These are phyloP conservation scores for Thalpophila matura DNA, from an alignment of 2,888 invertebrate species.

Conservation along the genomic window DNA sequence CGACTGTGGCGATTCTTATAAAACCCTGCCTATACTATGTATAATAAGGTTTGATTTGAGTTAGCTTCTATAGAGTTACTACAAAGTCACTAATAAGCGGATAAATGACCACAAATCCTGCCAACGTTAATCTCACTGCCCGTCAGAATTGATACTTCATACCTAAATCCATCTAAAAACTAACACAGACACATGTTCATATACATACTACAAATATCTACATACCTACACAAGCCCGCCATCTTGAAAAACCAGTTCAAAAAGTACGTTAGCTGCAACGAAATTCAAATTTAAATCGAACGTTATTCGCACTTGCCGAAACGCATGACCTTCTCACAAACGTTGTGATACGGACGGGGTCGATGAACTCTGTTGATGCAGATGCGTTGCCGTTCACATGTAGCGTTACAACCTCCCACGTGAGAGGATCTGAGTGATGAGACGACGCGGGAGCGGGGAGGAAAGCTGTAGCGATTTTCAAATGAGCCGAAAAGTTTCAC, in stretches of 20 bases:
- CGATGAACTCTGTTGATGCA: slow-evolving; percentile 82
- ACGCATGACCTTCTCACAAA: slow-evolving; percentile 86
- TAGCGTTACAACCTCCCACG: slow-evolving; percentile 89
- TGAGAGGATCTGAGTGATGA: slow-evolving; percentile 64
- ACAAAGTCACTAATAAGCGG: not conserved
- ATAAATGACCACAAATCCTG: not conserved
- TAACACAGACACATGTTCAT: not conserved
- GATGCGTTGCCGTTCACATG: slow-evolving; percentile 89
- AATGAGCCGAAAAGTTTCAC: too few species aligned
- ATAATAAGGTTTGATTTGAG: too few species aligned
- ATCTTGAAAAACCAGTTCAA: slow-evolving; percentile 58
- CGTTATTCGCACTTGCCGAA: slow-evolving; percentile 82
- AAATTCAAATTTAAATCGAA: slow-evolving; percentile 66
- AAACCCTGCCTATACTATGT: too few species aligned
- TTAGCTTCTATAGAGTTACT: too few species aligned
- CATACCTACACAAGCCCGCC: slow-evolving; percentile 39
- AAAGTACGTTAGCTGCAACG: slow-evolving; percentile 59
- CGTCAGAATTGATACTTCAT: not conserved
- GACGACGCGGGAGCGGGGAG: slow-evolving; percentile 65
- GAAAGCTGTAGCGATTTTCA: not conserved
- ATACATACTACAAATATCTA: slow-evolving; percentile 12
- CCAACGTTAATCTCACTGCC: not conserved
- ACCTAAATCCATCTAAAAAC: not conserved
- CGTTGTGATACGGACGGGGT: slow-evolving; percentile 80
- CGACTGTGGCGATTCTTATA: too few species aligned